Evolutionary conservation across 2,888 invertebrate genomes (phyloP).

Genomic region (Atherix ibis): DNA sequence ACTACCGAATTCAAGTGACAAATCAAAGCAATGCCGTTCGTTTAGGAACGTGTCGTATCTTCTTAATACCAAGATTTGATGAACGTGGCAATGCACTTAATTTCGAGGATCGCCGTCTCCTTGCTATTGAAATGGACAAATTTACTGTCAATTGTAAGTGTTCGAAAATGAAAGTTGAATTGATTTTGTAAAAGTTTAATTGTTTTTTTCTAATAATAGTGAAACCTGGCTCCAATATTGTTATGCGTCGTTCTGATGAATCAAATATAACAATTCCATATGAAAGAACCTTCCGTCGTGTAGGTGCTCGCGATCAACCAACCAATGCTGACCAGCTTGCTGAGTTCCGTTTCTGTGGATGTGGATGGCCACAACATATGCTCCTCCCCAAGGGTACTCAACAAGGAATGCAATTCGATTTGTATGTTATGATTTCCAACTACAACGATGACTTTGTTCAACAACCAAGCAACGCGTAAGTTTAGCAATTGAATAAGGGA

Average conservation of each 20-base stretch:
- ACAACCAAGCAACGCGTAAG: conserved; percentile 15
- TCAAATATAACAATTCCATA: conserved; percentile 72
- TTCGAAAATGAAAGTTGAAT: not conserved
- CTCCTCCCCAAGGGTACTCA: conserved; percentile 54
- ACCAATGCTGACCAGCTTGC: conserved; percentile 30
- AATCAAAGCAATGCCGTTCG: conserved; percentile 34
- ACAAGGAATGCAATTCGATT: conserved; percentile 47
- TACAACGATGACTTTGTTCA: conserved; percentile 41
- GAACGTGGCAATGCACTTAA: conserved; percentile 43
- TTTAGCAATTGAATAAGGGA: no score
- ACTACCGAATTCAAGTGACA: conserved; percentile 44
- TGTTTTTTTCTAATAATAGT: conserved; percentile 34
- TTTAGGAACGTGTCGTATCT: conserved; percentile 48
- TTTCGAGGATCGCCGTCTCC: conserved; percentile 40
- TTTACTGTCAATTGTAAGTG: conserved; percentile 42
- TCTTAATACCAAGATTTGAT: conserved; percentile 47
- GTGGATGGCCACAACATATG: conserved; percentile 77
- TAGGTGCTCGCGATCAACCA: conserved; percentile 41
- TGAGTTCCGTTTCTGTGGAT: conserved; percentile 68
- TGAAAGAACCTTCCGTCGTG: conserved; percentile 59
- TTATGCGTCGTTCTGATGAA: conserved; percentile 47
- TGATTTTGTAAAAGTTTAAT: not conserved
- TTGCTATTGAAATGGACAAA: conserved; percentile 54
- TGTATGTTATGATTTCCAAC: conserved; percentile 67
- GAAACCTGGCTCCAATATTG: conserved; percentile 46